These are phyloP conservation scores for Isichthys henryi DNA, from an alignment of 2,113 vertebrate species.

Conservation along the genomic window DNA sequence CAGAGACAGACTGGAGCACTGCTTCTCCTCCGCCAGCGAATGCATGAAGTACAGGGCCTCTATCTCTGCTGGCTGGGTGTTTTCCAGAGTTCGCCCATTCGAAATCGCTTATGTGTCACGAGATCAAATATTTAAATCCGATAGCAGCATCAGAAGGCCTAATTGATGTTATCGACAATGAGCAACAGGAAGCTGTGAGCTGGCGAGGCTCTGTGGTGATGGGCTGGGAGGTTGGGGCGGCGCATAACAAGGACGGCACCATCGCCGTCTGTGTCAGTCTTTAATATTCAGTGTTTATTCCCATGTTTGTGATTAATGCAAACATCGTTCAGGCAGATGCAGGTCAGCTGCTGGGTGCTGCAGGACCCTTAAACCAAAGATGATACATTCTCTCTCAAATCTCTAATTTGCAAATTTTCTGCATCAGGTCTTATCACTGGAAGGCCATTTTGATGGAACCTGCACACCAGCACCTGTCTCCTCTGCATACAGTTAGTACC, in stretches of 20 bases:
- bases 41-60: neutral
- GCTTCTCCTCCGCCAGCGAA: neutral
- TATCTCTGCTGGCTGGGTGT: neutral
- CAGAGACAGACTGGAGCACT: neutral
- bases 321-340: neutral
- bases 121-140: neutral
- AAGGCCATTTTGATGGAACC: neutral
- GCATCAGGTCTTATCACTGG: neutral
- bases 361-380: neutral
- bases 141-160: neutral
- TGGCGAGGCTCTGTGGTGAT: neutral
- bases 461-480: neutral
- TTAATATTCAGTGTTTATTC: slow-evolving; percentile 9
- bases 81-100: neutral
- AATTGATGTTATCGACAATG: neutral
- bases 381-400: neutral
- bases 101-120: neutral
- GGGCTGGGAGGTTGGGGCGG: neutral
- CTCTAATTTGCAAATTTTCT: neutral
- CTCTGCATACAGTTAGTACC: neutral
- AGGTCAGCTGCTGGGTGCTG: neutral
- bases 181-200: neutral
- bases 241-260: neutral
- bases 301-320: neutral
- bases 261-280: neutral